These are phyloP conservation scores for Sebastes miniatus DNA, from an alignment of 2,797 vertebrate species.

Conservation along the genomic window DNA sequence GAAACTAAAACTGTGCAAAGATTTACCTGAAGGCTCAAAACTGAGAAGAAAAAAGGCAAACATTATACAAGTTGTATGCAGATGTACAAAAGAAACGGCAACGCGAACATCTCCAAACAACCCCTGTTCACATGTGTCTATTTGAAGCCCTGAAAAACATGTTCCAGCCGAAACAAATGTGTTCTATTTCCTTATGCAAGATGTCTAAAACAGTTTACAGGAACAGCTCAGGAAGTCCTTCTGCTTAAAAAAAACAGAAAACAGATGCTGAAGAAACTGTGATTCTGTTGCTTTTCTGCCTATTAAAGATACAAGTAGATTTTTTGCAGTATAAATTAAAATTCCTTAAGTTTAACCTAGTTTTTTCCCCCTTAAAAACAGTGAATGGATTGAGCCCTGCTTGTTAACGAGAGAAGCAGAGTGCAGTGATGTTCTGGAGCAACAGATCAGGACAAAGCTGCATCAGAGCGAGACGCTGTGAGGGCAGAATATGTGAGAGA, in stretches of 20 bases:
- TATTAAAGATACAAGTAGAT: neutral
- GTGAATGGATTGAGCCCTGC: neutral
- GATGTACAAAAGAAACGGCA: neutral
- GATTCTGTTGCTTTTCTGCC: neutral
- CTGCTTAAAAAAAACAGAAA: neutral
- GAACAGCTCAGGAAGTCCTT: neutral
- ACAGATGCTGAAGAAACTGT: neutral
- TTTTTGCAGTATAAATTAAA: neutral
- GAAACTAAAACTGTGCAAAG: neutral
- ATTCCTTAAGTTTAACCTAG: neutral
- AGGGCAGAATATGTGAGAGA: neutral
- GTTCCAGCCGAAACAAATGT: neutral
- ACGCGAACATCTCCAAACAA: neutral
- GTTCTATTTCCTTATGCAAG: neutral
- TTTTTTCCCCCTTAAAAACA: neutral
- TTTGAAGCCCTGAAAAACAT: too few species aligned
- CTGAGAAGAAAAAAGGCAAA: neutral
- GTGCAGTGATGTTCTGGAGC: neutral
- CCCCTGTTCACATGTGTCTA: neutral
- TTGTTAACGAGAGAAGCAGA: neutral
- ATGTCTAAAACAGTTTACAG: neutral
- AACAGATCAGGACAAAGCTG: neutral
- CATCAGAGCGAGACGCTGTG: neutral
- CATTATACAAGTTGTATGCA: neutral
- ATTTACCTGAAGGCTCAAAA: fast-evolving